Evolutionary conservation across 2,888 invertebrate genomes (phyloP), one percentile per base, ranked within the genome.

Genomic region (Ophioninae sp.): DNA sequence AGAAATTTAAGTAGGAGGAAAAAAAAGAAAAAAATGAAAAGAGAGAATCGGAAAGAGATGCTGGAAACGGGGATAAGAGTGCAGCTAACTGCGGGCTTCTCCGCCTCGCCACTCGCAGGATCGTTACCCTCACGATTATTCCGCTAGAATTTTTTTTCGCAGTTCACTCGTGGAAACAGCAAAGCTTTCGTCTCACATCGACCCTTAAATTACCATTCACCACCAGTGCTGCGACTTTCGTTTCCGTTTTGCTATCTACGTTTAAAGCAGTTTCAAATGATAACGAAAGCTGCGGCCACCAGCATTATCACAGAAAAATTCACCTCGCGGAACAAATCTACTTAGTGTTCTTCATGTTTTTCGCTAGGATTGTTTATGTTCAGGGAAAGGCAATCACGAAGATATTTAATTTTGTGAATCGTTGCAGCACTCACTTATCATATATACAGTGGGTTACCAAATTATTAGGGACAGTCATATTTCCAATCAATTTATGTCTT

Each of bases 161-260:
- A 20, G 71, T 56, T 39, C 68, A 81, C 78, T 69, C 80, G 22
- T 80, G 23, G 58, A 65, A 65, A 51, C 65, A 65, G 72, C 44
- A 58, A 59, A 79, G 65, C 73, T 69, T 51, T 75, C 78, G 44
- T 83, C 76, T 76, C 81, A 39, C 74, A 22, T 71, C 77, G 73
- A 76, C 67, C 22, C 67, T 63, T 68, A 67, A 74, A 69, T 80
- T 86, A 74, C 87, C 87, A 86, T 87, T 88, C 86, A 86, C 86
- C 82, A 83, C 59, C 67, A 74, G 61, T 20, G 17, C 65, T 81
- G 85, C 85, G 85, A 88, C 87, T 88, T 90, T 89, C 86, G 88
- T 88, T 88, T 88, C 90, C 88, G 88, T 90, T 89, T 90, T 89
- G 89, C 90, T 90, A 89, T 87, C 88, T 86, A 88, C 90, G 88